A percentile compares a stretch with the other conserved stretches of the same genome.
Evolutionary conservation across 2,113 vertebrate genomes (phyloP).

Genomic region (Corapipo altera): DNA sequence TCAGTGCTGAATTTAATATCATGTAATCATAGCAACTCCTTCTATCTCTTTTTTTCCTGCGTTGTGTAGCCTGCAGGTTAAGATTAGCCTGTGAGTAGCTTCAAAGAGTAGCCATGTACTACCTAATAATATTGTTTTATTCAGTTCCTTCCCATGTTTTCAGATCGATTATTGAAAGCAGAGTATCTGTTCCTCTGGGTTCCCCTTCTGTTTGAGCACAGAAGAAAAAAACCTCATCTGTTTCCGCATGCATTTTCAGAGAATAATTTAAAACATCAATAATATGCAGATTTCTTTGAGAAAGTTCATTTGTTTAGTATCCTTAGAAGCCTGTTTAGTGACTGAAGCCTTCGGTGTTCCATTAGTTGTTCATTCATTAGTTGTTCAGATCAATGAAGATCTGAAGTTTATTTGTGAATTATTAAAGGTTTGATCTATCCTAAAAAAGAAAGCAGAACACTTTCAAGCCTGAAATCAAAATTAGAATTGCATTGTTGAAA

Average conservation of each 20-base stretch:
- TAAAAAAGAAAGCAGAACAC: not conserved
- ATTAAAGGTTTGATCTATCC: not conserved
- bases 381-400: not conserved
- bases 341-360: not conserved
- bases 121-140: not conserved
- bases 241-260: not conserved
- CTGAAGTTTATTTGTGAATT: not conserved
- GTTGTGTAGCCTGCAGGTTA: not conserved
- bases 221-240: rapidly evolving
- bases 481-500: slow-evolving; percentile 49
- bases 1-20: not conserved
- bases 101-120: not conserved
- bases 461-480: slow-evolving; percentile 28
- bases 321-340: not conserved
- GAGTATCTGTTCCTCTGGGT: not conserved
- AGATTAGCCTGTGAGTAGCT: not conserved
- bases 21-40: not conserved
- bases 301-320: not conserved
- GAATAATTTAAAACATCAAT: not conserved
- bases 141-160: not conserved
- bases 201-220: not conserved
- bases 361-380: not conserved
- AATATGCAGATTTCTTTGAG: not conserved
- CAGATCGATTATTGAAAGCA: not conserved
- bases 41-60: not conserved